phyloP scores from a whole-genome alignment of 2,888 invertebrate species.

The Zelleria hepariella region DNA sequence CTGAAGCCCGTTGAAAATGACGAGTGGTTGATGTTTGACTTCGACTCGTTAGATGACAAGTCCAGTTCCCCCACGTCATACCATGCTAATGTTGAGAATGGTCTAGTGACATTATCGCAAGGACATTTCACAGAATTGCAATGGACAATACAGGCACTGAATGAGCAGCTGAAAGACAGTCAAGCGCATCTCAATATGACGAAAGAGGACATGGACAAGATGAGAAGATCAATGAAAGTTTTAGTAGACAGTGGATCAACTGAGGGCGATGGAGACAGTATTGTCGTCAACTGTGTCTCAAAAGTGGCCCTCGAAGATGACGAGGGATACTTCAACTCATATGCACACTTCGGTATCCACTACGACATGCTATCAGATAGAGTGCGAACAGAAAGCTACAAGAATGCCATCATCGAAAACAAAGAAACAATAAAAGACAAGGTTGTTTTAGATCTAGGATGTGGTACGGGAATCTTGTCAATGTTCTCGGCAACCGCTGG shows the following conservation, averaged over 20 bases:
- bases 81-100: conserved; percentile 75
- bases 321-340: conserved; percentile 84
- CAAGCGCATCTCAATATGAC: conserved; percentile 72
- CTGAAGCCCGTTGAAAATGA: conserved; percentile 84
- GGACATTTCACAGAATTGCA: conserved; percentile 74
- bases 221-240: conserved; percentile 72
- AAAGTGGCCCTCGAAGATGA: conserved; percentile 76
- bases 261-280: conserved; percentile 20
- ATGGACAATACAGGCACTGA: conserved; percentile 68
- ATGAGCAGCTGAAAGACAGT: conserved; percentile 73
- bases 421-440: conserved; percentile 78
- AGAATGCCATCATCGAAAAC: conserved; percentile 86
- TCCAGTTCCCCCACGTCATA: conserved; percentile 56
- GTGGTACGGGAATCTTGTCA: conserved; percentile 97
- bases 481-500: conserved; percentile 98
- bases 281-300: conserved; percentile 44
- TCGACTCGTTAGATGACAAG: conserved; percentile 51
- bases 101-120: conserved; percentile 72
- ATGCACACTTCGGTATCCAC: conserved; percentile 93
- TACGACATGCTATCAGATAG: conserved; percentile 94
- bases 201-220: conserved; percentile 71
- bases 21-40: conserved; percentile 88
- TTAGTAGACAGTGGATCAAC: conserved; percentile 50
- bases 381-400: conserved; percentile 89
- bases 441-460: conserved; percentile 94